A percentile compares a stretch with the other conserved stretches of the same genome.
phyloP scores from a whole-genome alignment of 1,140 invertebrate genomes.

The Geopemphigus sp. region DNA sequence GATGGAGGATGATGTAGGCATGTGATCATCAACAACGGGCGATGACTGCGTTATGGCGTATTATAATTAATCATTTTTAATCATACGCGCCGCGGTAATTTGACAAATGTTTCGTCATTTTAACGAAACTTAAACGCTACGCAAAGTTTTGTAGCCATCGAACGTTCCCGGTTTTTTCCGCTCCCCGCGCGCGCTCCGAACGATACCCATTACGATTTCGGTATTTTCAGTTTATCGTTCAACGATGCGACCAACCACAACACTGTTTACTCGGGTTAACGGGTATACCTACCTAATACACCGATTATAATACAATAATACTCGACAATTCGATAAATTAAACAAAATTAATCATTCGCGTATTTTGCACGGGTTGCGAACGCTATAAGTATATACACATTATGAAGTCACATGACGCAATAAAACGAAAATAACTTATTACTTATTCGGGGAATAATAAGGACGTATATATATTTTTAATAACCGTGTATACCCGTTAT shows the following conservation, averaged over 20 bases:
- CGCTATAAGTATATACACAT: too few relatives aligned
- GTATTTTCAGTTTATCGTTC: background rate
- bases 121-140: background rate
- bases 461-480: background rate
- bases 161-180: background rate
- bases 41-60: background rate
- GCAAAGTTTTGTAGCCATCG: background rate
- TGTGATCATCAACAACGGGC: background rate
- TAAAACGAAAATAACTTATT: background rate
- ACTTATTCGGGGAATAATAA: background rate
- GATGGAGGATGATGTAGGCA: constrained; percentile 19
- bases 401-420: background rate
- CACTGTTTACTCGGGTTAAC: background rate
- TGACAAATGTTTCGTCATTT: constrained; percentile 12
- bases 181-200: too few relatives aligned
- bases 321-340: background rate
- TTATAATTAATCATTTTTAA: constrained; percentile 21
- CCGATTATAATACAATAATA: background rate
- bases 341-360: background rate
- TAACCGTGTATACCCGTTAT: background rate
- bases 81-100: background rate
- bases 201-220: background rate
- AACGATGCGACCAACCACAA: background rate
- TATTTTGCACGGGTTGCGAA: background rate
- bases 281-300: background rate